Base-by-base conservation (phyloP, 2,113 vertebrate species). In the Eolophus roseicapilla region DNA sequence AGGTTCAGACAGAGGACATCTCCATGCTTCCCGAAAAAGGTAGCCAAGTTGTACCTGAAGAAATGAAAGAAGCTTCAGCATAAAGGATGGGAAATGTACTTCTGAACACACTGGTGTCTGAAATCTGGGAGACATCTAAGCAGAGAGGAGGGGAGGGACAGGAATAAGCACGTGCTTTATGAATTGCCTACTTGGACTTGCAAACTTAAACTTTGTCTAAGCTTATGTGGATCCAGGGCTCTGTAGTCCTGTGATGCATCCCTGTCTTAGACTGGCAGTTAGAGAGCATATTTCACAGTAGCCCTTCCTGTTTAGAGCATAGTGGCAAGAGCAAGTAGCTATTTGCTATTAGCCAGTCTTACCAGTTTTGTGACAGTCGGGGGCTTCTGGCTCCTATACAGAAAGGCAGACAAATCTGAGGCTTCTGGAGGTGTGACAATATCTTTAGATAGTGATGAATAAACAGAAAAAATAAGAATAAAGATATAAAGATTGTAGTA, bases 351-450 rank as follows among this genome's bases (percentile, higher is more conserved):
- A 60, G 17, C 23, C 60, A 55, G 33, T 17, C 67, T 37, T 76
- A 83, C 53, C 41, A 49, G 5, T 83, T 80, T 49, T 8, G 13
- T 69, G 53, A 79, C 50, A 75, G 17, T 9, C 86, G 35, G 33
- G 70, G 64, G 70, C 41, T 69, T 62, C 62, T 73, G 31, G 9
- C 10, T 65, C 11, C 16, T 82, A 19, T 31, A 91, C 29, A 49
- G 43, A 86, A 94, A 83, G 29, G 11, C 74, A 94, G 78, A 88
- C 18, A 75, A 92, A 82, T 50, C 23, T 62, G 60, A 93, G 27
- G 35, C 37, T 83, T 88, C 53, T 78, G 37, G 37, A 79, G 18
- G 28, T 81, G 43, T 77, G 43, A 74, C 52, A 44, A 33, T 39
- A n/a, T 28, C 83, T 67, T 93, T 69, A 71, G 44, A 31, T 52